These are phyloP conservation scores for Umimayanthus chanpuru DNA, from an alignment of 92 coral and sea anemone species.

Conservation along the genomic window DNA sequence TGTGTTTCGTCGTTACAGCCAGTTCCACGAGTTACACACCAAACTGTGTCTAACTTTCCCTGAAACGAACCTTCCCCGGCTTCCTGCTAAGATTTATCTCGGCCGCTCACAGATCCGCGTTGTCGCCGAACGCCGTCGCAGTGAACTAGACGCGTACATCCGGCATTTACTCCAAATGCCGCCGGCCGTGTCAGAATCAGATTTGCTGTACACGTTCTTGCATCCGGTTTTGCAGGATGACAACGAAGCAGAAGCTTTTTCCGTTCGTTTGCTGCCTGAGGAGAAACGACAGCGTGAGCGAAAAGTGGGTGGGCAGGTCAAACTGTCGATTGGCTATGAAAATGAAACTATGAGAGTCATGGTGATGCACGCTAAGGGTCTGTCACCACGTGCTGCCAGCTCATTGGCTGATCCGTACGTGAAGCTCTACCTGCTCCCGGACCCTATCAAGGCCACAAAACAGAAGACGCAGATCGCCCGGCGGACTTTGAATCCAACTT, in stretches of 20 bases:
- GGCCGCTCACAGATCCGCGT: constrained; percentile 97
- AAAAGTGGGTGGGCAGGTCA: constrained; percentile 83
- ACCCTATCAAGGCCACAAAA: constrained; percentile 88
- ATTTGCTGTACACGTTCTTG: constrained; percentile 90
- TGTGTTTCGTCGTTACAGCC: constrained; percentile 94
- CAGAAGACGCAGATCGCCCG: constrained; percentile 95
- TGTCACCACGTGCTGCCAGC: constrained; percentile 81
- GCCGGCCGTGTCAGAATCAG: constrained; percentile 75
- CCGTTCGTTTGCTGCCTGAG: constrained; percentile 87
- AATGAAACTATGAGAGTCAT: constrained; percentile 77
- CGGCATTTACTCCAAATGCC: constrained; percentile 85
- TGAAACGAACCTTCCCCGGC: constrained; percentile 73
- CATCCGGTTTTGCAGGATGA: constrained; percentile 83
- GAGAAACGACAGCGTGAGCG: constrained; percentile 84
- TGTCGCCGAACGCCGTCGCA: constrained; percentile 96
- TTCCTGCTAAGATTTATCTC: constrained; percentile 92
- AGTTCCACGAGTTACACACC: constrained; percentile 89
- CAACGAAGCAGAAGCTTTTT: constrained; percentile 75
- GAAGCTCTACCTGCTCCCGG: constrained; percentile 94
- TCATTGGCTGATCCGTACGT: constrained; percentile 94
- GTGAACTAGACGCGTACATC: constrained; percentile 86
- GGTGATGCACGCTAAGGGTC: constrained; percentile 94
- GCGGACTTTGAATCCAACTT: constrained; percentile 91
- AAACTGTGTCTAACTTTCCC: constrained; percentile 90
- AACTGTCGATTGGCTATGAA: constrained; percentile 81